Evolutionary conservation across 2,113 vertebrate species (phyloP).

Genomic region (Noctilio leporinus): DNA sequence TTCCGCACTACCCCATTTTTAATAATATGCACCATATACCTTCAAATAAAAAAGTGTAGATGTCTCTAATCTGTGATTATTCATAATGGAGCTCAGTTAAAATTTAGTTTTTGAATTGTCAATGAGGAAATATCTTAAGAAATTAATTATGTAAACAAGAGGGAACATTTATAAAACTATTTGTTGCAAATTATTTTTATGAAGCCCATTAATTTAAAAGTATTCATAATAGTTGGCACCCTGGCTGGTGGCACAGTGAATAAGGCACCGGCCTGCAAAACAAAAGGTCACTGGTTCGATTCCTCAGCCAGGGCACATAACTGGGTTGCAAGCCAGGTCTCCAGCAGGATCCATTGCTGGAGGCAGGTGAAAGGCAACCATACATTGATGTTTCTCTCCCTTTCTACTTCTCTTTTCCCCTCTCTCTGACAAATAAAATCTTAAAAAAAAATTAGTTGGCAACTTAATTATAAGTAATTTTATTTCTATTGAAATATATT

Average conservation of each 20-base stretch:
- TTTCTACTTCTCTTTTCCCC: too few relatives aligned
- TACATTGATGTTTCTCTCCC: too few relatives aligned
- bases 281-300: too few relatives aligned
- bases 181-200: neutral
- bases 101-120: slow-evolving; percentile 12
- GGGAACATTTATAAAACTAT: neutral
- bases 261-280: too few relatives aligned
- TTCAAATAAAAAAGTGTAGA: neutral
- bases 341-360: too few relatives aligned
- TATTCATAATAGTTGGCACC: neutral
- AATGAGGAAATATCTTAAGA: neutral
- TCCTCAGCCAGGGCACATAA: too few relatives aligned
- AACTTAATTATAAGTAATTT: slow-evolving; percentile 2
- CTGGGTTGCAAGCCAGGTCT: too few relatives aligned
- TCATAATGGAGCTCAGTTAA: neutral
- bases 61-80: slow-evolving; percentile 10
- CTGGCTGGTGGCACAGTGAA: too few relatives aligned
- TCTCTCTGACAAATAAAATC: too few relatives aligned
- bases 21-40: neutral
- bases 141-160: neutral
- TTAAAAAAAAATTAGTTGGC: too few relatives aligned
- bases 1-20: neutral
- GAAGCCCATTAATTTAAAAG: slow-evolving; percentile 22
- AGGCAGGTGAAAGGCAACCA: too few relatives aligned
- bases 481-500: neutral